Conservation (phyloP, 92 coral and sea anemone species). For the Porites cylindrica region DNA sequence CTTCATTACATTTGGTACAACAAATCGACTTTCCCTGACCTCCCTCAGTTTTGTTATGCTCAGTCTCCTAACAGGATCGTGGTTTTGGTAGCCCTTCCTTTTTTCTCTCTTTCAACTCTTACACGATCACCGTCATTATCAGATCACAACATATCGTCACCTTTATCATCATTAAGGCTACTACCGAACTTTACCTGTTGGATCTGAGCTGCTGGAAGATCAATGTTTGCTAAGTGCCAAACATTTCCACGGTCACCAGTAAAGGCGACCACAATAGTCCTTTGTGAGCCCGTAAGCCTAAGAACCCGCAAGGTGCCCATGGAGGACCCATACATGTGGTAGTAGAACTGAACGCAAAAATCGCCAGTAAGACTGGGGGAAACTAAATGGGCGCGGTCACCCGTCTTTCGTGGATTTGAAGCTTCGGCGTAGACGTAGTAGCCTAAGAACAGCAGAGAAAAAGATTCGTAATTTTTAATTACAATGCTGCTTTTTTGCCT, state of each 20-base stretch:
- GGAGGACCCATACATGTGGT: conserved; percentile 28
- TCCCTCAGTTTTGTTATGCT: too few relatives aligned
- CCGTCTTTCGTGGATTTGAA: conserved; percentile 17
- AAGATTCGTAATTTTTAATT: too few relatives aligned
- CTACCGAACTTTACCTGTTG: conserved; percentile 25
- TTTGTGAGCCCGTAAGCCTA: conserved; percentile 15
- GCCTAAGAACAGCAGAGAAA: neutral
- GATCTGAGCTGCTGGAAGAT: neutral
- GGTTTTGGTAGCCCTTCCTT: too few relatives aligned
- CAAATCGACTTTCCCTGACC: too few relatives aligned
- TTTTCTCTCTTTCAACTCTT: too few relatives aligned
- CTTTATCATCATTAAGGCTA: too few relatives aligned
- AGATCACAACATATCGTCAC: too few relatives aligned
- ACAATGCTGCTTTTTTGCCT: neutral
- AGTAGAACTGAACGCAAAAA: conserved; percentile 33
- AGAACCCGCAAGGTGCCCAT: conserved; percentile 21
- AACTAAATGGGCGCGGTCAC: conserved; percentile 29
- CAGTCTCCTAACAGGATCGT: too few relatives aligned
- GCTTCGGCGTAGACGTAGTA: conserved; percentile 45
- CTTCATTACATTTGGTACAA: too few relatives aligned
- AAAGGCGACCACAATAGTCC: neutral
- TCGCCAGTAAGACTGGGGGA: conserved; percentile 33
- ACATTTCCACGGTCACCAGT: conserved; percentile 27
- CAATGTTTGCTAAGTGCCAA: neutral
- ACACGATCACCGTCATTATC: too few relatives aligned